Base-by-base conservation (phyloP, 1,140 invertebrate species). In the Drosophila albomicans region DNA sequence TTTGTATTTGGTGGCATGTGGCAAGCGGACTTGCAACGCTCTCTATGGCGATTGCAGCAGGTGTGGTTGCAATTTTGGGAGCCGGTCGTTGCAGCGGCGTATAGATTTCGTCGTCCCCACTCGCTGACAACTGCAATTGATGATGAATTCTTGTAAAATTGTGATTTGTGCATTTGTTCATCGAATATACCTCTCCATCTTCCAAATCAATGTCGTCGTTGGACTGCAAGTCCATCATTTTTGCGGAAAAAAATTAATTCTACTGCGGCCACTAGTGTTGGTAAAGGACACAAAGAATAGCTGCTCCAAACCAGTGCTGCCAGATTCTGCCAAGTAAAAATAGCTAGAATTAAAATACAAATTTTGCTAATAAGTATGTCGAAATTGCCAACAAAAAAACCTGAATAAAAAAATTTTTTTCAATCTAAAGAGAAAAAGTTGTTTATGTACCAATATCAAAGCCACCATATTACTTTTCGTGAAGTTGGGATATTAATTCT, bases 61-160 rank as follows among this genome's bases (percentile, higher is more conserved):
- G 54, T 57, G 79, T 61, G 70, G 30, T 46, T 41, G 79, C 56
- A 61, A 20, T 46, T 41, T 41, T 45, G 54, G 78, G 66, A 20
- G 81, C 64, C 49, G 93, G 93, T 67, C 93, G 84, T 79, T 93
- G 92, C 64, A 94, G 66, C 38, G 93, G 93, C 30, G 87, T 93
- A 70, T 94, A 94, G 30, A 84, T 81, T 67, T 90, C 91, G 32
- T 92, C 90, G 54, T 91, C 77, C 25, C 68, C 79, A 46, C 82
- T 90, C 0, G 82, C 81, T 62, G 76, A 81, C 45, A 81, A 86
- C 85, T 84, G 76, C 28, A 63, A 76, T 75, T 48, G 51, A 32
- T 38, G 13, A 57, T 43, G 48, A 15, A 15, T 35, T 46, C n/a
- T 38, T 46, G 20, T 41, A 16, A 32, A 5, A 5, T 20, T 65